Percentiles rank a stretch among this genome's conserved stretches.
phyloP scores from a whole-genome alignment of 2,888 invertebrate genomes.

The Germaria angustata region DNA sequence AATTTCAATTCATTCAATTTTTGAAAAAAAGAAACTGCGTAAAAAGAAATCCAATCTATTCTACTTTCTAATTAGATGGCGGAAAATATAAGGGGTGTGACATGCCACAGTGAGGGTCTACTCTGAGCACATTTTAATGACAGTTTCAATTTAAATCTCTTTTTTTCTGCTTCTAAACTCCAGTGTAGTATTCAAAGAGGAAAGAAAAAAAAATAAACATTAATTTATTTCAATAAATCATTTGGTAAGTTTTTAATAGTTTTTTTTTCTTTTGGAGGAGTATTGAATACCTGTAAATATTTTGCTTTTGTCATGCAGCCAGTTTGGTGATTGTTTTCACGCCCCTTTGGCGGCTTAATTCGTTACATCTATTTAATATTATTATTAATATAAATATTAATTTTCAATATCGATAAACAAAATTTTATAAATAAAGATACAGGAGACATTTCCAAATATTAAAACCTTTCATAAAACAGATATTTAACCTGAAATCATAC shows the following conservation, averaged over 20 bases:
- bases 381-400: background rate
- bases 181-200: background rate
- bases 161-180: background rate
- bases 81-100: constrained; percentile 67
- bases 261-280: background rate
- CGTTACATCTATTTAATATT: constrained; percentile 37
- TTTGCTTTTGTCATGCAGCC: constrained; percentile 39
- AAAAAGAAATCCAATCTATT: background rate
- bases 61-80: constrained; percentile 38
- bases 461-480: background rate
- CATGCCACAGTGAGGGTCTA: constrained; percentile 69
- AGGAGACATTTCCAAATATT: background rate
- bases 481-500: too few relatives aligned
- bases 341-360: constrained; percentile 59
- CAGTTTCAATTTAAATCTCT: constrained; percentile 38
- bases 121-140: constrained; percentile 39
- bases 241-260: constrained; percentile 20
- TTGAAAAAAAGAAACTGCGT: background rate
- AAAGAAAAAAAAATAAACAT: background rate
- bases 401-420: too few relatives aligned
- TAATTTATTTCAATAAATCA: constrained; percentile 61
- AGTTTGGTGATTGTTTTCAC: constrained; percentile 53
- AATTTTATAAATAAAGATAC: background rate
- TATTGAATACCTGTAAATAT: background rate
- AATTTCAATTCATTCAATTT: constrained; percentile 31